Evolutionary conservation across 2,888 invertebrate genomes (phyloP), one percentile per base, ranked within the genome.

Genomic region (Rhagonycha fulva): DNA sequence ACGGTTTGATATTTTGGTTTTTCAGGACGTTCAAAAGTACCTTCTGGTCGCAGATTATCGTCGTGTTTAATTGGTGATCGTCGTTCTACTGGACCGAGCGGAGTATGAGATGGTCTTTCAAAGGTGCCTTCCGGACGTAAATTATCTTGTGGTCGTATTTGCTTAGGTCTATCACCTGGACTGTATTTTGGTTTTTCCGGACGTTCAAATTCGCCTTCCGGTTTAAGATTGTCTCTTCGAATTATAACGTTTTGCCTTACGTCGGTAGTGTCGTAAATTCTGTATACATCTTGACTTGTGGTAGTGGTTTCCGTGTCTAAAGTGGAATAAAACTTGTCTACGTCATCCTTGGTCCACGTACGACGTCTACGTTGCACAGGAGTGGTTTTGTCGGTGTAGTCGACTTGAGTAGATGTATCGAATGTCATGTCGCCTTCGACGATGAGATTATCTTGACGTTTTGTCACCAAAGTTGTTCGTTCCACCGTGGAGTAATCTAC

Each of bases 281-380:
- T 91, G 82, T 91, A 93, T 78, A 92, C 91, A 79, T 94, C 92
- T 84, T 93, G 92, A n/a, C 90, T 89, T 10, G 94, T 94, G 0
- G 94, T 93, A 75, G 90, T 87, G 75, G 89, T 89, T 83, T 90
- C 89, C 70, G 89, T 86, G 71, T 89, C 88, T 80, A 91, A 89
- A 2, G 90, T 91, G 0, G 91, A 90, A 82, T 92, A 92, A 80
- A 93, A 92, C 84, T 93, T 93, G 79, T 94, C 93, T 19, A 92
- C 90, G 82, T 93, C 93, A 86, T 94, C 93, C 83, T 93, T 93
- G 0, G 93, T 93, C 91, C 93, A 93, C 0, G 93, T 93, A 69
- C 93, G 89, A 81, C 93, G 89, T 74, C 93, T 89, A 14, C 88
- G 85, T 82, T 91, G 90, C n/a, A 91, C 86, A 14, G 89, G 88